Percentiles rank a stretch among this genome's conserved stretches.
These are phyloP conservation scores for Anastrepha obliqua DNA, from an alignment of 1,140 invertebrate genomes.

Conservation along the genomic window DNA sequence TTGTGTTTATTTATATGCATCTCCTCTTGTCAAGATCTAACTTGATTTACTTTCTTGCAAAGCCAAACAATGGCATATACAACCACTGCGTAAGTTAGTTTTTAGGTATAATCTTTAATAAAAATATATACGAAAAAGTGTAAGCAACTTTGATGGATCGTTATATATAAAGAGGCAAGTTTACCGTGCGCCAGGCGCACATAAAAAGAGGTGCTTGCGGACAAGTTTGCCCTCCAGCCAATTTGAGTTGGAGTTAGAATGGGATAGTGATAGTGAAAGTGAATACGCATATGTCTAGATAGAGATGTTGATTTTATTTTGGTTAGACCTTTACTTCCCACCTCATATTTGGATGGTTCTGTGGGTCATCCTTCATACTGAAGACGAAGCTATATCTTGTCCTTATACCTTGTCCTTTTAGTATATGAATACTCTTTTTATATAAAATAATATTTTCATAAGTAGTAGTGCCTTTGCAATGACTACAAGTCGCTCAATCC, in stretches of 20 bases:
- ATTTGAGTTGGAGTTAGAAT: neutral
- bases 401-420: neutral
- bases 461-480: neutral
- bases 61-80: too few relatives aligned
- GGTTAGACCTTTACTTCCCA: too few relatives aligned
- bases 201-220: neutral
- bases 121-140: neutral
- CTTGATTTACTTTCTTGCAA: too few relatives aligned
- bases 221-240: conserved; percentile 8
- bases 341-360: neutral
- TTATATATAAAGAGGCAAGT: neutral
- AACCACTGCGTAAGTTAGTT: too few relatives aligned
- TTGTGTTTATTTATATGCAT: too few relatives aligned
- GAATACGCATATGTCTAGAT: neutral
- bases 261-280: neutral
- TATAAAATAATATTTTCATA: neutral
- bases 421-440: neutral
- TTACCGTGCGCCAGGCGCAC: neutral
- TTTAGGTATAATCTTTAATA: neutral
- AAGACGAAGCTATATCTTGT: neutral
- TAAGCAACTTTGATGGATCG: neutral
- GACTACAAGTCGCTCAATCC: neutral
- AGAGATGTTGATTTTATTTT: neutral
- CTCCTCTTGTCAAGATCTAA: too few relatives aligned
- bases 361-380: neutral